Conservation (phyloP, 2,888 invertebrate genomes). For the Rotaria socialis region DNA sequence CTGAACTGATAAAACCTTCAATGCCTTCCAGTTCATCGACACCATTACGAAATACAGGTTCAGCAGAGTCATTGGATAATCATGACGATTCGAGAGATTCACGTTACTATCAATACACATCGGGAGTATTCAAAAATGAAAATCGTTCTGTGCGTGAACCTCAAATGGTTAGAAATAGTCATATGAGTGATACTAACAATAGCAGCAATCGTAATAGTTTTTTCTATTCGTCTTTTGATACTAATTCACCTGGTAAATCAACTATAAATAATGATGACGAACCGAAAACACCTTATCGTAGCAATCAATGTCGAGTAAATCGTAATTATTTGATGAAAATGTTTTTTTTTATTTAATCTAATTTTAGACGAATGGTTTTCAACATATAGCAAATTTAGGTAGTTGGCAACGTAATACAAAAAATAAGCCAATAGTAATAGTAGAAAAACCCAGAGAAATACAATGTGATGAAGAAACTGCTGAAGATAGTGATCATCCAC, state of each 20-base stretch:
- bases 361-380: not conserved
- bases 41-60: not conserved
- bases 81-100: not conserved
- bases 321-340: too few relatives aligned
- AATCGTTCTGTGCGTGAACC: not conserved
- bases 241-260: not conserved
- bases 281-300: not conserved
- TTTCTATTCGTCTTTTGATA: too few relatives aligned
- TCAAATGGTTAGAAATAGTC: too few relatives aligned
- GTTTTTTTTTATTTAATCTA: not conserved
- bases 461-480: not conserved
- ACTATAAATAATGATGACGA: not conserved
- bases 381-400: not conserved
- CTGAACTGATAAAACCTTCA: not conserved
- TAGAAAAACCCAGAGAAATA: not conserved
- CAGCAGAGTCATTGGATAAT: not conserved
- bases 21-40: not conserved
- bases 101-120: not conserved
- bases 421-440: not conserved
- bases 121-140: not conserved
- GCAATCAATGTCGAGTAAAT: not conserved
- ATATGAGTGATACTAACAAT: too few relatives aligned
- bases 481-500: not conserved
- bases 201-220: too few relatives aligned
- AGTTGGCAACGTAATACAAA: not conserved